Evolutionary conservation across 2,113 vertebrate species (phyloP).

Genomic region (Sceloporus tristichus): DNA sequence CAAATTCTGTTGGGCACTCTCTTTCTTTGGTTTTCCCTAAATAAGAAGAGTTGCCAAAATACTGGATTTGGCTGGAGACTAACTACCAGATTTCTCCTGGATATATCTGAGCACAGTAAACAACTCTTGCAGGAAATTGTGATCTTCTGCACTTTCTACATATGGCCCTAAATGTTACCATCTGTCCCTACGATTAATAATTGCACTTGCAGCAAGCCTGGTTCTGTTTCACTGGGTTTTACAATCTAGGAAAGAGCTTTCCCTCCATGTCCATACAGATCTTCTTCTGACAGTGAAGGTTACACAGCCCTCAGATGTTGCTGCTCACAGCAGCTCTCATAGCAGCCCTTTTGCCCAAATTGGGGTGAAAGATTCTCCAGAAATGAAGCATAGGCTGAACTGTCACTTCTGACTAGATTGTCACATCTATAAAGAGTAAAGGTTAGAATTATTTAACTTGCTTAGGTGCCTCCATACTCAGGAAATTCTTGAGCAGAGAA

Average conservation of each 20-base stretch:
- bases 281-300: not conserved
- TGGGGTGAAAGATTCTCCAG: not conserved
- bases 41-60: constrained; percentile 49
- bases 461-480: not conserved
- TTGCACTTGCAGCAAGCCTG: constrained; percentile 11
- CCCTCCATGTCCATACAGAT: not conserved
- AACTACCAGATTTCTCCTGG: constrained; percentile 24
- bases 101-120: constrained; percentile 26
- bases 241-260: not conserved
- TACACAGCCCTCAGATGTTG: not conserved
- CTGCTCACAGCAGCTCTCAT: not conserved
- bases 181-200: constrained; percentile 35
- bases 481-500: not conserved
- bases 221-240: rapidly evolving
- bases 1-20: not conserved
- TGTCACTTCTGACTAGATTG: not conserved
- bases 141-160: constrained; percentile 24
- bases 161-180: constrained; percentile 39
- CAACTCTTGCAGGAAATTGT: constrained; percentile 39
- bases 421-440: not conserved
- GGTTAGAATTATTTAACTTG: not conserved
- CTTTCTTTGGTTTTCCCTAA: constrained; percentile 14
- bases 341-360: not conserved
- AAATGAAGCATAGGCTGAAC: not conserved
- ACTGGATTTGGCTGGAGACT: not conserved